phyloP scores from a whole-genome alignment of 2,113 vertebrate species.

The Alectura lathami region DNA sequence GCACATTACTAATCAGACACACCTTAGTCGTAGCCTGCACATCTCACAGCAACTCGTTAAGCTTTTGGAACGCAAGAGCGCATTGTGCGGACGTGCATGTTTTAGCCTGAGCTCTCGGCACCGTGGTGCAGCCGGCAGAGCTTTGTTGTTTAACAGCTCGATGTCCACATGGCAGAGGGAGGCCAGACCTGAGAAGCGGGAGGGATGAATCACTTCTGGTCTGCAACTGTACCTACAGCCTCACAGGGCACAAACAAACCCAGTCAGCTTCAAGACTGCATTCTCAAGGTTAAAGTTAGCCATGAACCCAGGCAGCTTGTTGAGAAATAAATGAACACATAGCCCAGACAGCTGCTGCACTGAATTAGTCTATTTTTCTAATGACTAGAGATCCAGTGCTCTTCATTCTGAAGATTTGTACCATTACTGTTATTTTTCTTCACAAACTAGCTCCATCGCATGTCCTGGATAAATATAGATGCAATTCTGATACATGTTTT shows the following conservation, averaged over 20 bases:
- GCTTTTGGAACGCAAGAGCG: background rate
- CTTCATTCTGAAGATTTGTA: background rate
- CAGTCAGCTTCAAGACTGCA: background rate
- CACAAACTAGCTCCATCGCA: background rate
- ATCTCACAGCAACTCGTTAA: accelerated
- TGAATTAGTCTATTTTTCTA: background rate
- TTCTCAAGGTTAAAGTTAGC: background rate
- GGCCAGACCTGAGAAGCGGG: background rate
- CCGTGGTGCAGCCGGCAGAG: accelerated
- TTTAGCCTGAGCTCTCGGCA: background rate
- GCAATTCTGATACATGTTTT: conserved; percentile 19
- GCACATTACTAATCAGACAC: background rate
- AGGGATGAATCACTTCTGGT: background rate
- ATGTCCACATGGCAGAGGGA: accelerated
- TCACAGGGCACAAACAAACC: background rate
- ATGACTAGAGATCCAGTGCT: background rate
- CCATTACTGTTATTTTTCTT: background rate
- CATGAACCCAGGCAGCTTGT: background rate
- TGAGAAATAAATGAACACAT: background rate
- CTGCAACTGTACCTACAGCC: background rate
- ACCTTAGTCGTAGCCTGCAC: background rate
- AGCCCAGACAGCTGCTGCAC: background rate
- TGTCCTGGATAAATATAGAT: conserved; percentile 18
- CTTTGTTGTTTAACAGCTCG: background rate
- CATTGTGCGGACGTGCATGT: accelerated